Base-by-base conservation (phyloP, 1,140 invertebrate genomes). In the Glossosoma conforme region DNA sequence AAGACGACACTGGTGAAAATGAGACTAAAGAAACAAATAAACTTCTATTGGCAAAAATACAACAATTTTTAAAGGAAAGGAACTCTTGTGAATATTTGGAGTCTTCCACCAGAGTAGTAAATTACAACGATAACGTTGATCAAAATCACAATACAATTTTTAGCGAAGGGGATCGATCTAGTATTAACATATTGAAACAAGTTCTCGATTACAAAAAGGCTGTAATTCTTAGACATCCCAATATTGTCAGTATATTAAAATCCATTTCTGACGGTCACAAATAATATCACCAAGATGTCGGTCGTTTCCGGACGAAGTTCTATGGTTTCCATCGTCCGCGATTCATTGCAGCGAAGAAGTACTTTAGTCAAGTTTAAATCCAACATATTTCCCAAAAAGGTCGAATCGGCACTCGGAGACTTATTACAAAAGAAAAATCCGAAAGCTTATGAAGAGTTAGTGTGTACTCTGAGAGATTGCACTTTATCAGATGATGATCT, bases 41-140 rank as follows among this genome's bases (percentile, higher is more conserved):
- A 66, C 62, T 66, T 9, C 70, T 75, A 47, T 62, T 73, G 37
- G 72, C 72, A 53, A 69, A 65, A 62, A 60, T 75, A 25, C 72
- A 75, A 44, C 64, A 65, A 1, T 75, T 68, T 58, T 54, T 75
- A 35, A 75, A 75, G 61, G 72, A 75, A 56, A 75, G 74, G 52
- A 68, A 61, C 33, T 69, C 62, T 43, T 21, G 17, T 9, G 55
- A 75, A 55, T 48, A 50, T 13, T 20, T 56, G 1, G 70, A 72
- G 30, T 17, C 64, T 69, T n/a, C n/a, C n/a, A 65, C 42, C 63
- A 52, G 52, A 68, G 67, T 54, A n/a, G 43, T 40, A 6, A 30
- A 22, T 15, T 50, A 30, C 68, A 69, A 3, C 65, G 66, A 50
- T 68, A 68, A n/a, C 66, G 68, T 64, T 21, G 72, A 75, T 36